A percentile compares a stretch with the other conserved stretches of the same genome.
These are phyloP conservation scores for Oopsacas minuta DNA, from an alignment of 37 sponge, comb jelly and placozoan species.

Conservation along the genomic window DNA sequence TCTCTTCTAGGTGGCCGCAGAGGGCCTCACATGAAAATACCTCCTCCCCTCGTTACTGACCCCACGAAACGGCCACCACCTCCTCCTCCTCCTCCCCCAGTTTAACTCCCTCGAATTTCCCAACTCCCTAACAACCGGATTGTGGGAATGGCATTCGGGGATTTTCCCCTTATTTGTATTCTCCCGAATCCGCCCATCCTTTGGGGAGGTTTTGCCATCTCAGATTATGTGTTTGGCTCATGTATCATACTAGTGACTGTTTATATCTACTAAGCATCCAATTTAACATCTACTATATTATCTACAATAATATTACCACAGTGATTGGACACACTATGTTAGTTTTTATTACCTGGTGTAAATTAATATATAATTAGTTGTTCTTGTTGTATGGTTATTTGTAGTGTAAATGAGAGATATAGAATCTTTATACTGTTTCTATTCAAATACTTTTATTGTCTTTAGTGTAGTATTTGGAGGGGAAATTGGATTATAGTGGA, in stretches of 20 bases:
- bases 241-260: slow-evolving; percentile 9
- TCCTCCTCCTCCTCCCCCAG: slow-evolving; percentile 1
- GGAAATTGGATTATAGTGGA: too few species aligned
- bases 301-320: neutral
- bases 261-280: neutral
- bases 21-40: neutral
- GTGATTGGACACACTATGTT: slow-evolving; percentile 8
- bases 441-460: neutral
- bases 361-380: slow-evolving; percentile 8
- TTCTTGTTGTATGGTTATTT: neutral
- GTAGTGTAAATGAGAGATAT: neutral
- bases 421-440: neutral
- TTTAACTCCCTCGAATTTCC: neutral
- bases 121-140: neutral
- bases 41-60: neutral
- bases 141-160: neutral
- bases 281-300: neutral
- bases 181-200: neutral
- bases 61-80: slow-evolving; percentile 10
- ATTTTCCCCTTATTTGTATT: too few species aligned
- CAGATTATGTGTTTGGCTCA: slow-evolving; percentile 13
- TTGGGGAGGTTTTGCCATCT: neutral
- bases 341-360: slow-evolving; percentile 18
- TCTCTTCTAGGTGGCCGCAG: neutral
- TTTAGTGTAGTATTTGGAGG: neutral